phyloP scores from a whole-genome alignment of 2,113 vertebrate species.

The Brachyhypopomus gauderio region DNA sequence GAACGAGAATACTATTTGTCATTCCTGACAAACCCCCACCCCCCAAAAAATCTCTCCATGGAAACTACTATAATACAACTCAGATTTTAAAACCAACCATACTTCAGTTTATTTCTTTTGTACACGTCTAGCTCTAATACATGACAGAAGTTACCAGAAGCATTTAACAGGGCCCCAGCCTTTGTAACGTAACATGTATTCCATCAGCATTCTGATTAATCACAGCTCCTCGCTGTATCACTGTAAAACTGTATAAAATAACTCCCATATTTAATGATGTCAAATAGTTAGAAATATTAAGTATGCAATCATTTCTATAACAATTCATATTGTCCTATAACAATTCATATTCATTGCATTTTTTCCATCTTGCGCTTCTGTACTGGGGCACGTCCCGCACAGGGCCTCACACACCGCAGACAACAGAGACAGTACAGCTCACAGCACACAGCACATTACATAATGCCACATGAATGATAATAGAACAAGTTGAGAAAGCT shows the following conservation, averaged over 20 bases:
- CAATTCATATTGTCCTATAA: background rate
- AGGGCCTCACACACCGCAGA: background rate
- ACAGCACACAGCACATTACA: background rate
- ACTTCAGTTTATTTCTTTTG: constrained; percentile 11
- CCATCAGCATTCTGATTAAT: background rate
- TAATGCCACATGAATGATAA: background rate
- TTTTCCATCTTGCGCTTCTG: too few relatives aligned
- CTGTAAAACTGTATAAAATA: background rate
- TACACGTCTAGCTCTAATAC: background rate
- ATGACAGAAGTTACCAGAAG: background rate
- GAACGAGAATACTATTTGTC: too few relatives aligned
- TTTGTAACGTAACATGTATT: background rate
- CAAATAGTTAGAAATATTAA: background rate
- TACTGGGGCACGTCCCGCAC: background rate
- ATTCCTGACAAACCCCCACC: too few relatives aligned
- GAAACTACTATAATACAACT: background rate
- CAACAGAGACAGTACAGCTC: background rate
- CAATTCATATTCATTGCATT: background rate
- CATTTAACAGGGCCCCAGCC: background rate
- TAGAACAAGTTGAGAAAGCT: constrained; percentile 2
- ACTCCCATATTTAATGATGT: constrained; percentile 10
- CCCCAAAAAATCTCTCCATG: background rate
- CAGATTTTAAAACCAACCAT: constrained; percentile 13
- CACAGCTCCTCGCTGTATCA: background rate
- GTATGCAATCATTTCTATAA: background rate